A percentile compares a stretch with the other conserved stretches of the same genome.
Conservation (phyloP, 2,888 invertebrate genomes). For the Iphiclides podalirius region DNA sequence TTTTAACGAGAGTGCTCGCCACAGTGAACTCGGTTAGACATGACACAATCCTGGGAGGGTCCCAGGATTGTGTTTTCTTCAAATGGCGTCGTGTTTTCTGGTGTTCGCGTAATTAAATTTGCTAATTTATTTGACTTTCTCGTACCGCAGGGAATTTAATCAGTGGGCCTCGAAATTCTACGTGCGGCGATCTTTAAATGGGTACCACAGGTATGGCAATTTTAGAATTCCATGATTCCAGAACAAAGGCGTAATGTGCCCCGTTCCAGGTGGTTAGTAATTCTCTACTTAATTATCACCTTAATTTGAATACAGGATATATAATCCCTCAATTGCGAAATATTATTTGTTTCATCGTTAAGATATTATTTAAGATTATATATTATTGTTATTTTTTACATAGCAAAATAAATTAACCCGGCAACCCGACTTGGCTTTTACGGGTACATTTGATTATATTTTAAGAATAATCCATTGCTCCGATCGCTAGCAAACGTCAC, state of each 20-base stretch:
- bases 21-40: neutral
- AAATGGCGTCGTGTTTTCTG: constrained; percentile 1
- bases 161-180: constrained; percentile 33
- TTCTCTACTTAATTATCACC: no score
- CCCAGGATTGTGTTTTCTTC: neutral
- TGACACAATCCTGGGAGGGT: neutral
- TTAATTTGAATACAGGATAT: no score
- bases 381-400: no score
- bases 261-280: neutral
- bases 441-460: no score
- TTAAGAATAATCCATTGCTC: no score
- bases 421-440: no score
- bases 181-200: constrained; percentile 34
- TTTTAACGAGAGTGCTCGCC: neutral
- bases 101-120: constrained; percentile 34
- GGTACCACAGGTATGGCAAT: constrained; percentile 23
- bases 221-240: constrained; percentile 17
- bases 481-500: no score
- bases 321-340: no score
- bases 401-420: no score
- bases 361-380: no score
- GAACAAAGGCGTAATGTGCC: neutral
- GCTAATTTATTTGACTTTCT: constrained; percentile 37
- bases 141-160: constrained; percentile 39
- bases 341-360: no score